These are phyloP conservation scores for Notechis scutatus DNA, from an alignment of 2,113 vertebrate genomes.

Conservation along the genomic window DNA sequence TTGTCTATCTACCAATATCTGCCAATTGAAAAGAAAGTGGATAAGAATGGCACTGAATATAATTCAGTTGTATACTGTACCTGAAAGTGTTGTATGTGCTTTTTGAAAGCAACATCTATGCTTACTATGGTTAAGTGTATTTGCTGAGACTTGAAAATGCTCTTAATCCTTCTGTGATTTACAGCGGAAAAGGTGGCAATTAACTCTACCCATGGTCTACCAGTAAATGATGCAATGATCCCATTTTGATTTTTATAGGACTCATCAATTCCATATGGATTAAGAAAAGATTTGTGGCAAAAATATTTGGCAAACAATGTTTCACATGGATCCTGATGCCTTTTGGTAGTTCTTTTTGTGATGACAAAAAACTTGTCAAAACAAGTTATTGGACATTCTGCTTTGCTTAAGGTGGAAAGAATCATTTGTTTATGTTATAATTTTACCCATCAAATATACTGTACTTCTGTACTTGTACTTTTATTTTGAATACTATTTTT, in stretches of 20 bases:
- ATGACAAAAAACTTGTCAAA: neutral
- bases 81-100: neutral
- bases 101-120: neutral
- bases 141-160: neutral
- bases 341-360: neutral
- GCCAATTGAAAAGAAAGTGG: neutral
- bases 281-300: neutral
- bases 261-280: neutral
- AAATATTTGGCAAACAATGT: neutral
- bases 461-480: neutral
- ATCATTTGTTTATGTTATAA: neutral
- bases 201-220: neutral
- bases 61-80: neutral
- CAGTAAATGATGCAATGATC: neutral
- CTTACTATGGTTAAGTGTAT: neutral
- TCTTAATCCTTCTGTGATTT: neutral
- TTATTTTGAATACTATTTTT: neutral
- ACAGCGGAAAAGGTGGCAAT: neutral
- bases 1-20: neutral
- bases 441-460: neutral
- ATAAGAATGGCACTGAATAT: neutral
- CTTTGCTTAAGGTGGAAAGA: neutral
- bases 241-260: neutral
- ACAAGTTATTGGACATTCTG: neutral
- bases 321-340: neutral